Base-by-base conservation (phyloP, 2,888 invertebrate species). In the Amphimallon solstitiale region DNA sequence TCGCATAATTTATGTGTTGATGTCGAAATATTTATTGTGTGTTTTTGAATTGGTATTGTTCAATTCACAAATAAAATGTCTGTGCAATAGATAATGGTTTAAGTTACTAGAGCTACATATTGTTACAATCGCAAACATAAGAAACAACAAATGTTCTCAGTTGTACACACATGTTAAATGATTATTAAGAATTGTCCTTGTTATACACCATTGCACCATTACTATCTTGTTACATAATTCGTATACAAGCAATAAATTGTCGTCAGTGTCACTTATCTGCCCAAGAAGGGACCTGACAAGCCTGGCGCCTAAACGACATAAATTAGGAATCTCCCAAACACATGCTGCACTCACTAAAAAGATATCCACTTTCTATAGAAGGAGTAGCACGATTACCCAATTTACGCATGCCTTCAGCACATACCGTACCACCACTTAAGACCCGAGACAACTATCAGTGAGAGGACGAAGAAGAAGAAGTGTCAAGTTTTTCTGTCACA, bases 231-330 rank as follows among this genome's bases (percentile, higher is more conserved):
- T 56, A 56, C 56, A 56, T 56, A 56, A 56, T 56, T 43, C 56
- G 43, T 43, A 43, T 56, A 56, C 56, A 56, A 56, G 56, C 56
- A 56, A 56, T 56, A 56, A 56, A 56, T 56, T 56, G 56, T 29
- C 43, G 56, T 56, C 56, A 56, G 56, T 29, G 43, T 56, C 56
- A 40, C 43, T 56, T 56, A 56, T 56, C 56, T 56, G 54, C 43
- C 56, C 40, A 43, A 40, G 43, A 56, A 56, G 14, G 29, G 56
- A 43, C 10, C 56, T 56, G 56, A 40, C 56, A 56, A 64, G 29
- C 56, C 54, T 48, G 67, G 67, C 67, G 67, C 67, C 63, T 67
- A 49, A 56, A 63, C 56, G 43, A 56, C 67, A 67, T 67, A 67
- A 67, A 67, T 66, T 63, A 45, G 34, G 56, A 48, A 63, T 49